Base-by-base conservation (phyloP, 1,140 invertebrate genomes). In the Helicorthomorpha holstii region DNA sequence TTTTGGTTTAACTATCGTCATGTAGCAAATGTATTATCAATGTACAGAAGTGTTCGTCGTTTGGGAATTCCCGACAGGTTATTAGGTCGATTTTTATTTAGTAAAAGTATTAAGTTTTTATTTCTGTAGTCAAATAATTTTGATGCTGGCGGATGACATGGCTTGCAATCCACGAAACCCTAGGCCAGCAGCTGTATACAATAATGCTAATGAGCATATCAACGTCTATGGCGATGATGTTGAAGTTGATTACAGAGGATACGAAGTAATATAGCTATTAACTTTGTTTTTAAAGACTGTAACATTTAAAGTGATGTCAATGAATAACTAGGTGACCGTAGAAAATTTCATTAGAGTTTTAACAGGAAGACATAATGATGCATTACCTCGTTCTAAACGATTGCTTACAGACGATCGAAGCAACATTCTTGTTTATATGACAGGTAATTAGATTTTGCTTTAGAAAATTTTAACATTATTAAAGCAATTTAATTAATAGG, bases 1-100 rank as follows among this genome's bases (percentile, higher is more conserved):
- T 98, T 98, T 71, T 99, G 95, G 95, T 98, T 98, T 60, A 99
- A 99, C 68, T 99, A 99, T 67, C 76, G 96, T 29, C 96, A 99
- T 80, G 92, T 97, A 14, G 92, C 95, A 0, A 99, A 99, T 69
- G 95, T 97, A 0, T 70, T 99, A 34, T 98, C 94, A 0, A 91
- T 99, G 61, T 98, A 99, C 64, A 77, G 93, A 0, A 96, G 91
- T 64, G 91, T 98, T 0, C 98, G 98, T 69, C 73, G 94, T 21
- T 73, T 99, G 1, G 95, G 95, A 29, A 98, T 98, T 57, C 94
- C 94, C 4, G 93, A 98, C 65, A 80, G 75, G 75, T 79, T 61
- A 54, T 12, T 14, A 21, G 19, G 21, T 23, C 46, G 24, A 19
- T 7, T 56, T 58, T 2, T 19, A 19, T 43, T 12, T n/a, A 2